Base-by-base conservation (phyloP, 1,140 invertebrate species). In the Phymastichus coffea region DNA sequence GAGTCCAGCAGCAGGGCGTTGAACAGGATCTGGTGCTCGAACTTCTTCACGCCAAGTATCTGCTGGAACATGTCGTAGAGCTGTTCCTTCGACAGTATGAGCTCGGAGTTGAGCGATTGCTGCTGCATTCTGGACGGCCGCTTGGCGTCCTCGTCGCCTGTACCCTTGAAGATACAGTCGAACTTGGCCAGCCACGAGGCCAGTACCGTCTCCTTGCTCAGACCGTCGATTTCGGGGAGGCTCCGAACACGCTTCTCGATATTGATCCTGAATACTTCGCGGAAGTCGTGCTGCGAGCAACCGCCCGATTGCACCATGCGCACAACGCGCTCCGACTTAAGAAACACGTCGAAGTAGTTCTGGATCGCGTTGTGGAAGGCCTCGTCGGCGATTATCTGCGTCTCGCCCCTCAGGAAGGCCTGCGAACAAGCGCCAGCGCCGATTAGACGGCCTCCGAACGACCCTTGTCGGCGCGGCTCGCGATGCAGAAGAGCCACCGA, bases 1-100 rank as follows among this genome's bases (percentile, higher is more conserved):
- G 97, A 99, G 76, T 99, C 97, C 80, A 99, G 83, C 88, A 99
- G 91, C 72, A 99, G 86, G 64, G 97, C 95, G 84, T 99, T 99
- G 82, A 96, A 99, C 44, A 99, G 86, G 69, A 99, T 88, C 81
- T 99, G 97, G 81, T 99, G 98, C 81, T 99, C 97, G 80, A 99
- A 99, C 80, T 99, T 99, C 84, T 99, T 99, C 10, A 99, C 92
- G 40, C 91, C 90, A 58, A 99, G 82, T 66, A 99, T 98, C 80
- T 98, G 96, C 77, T 99, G 98, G 81, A 99, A 99, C 94, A 99
- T 98, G 80, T 99, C 97, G 81, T 98, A 99, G 0, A 99, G 86
- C 79, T 98, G 95, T 74, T 98, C 95, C 80, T 98, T 98, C 55
- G 92, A 93, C 57, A 97, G 83, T 71, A 97, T 94, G 64, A 92